These are phyloP conservation scores for Mesoligia furuncula DNA, from an alignment of 2,888 invertebrate species.

Conservation along the genomic window DNA sequence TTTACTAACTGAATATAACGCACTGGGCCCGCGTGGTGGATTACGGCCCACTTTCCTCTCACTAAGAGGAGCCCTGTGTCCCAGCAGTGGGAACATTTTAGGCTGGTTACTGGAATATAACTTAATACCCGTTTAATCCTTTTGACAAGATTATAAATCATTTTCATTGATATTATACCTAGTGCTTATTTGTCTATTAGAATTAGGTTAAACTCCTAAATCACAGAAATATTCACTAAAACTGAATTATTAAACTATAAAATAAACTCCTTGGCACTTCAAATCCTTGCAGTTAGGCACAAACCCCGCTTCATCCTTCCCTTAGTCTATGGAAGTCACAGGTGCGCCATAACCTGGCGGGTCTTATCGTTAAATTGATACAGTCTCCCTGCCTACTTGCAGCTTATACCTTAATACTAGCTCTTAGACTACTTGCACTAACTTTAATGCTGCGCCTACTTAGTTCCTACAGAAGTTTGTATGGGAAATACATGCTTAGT, in stretches of 20 bases:
- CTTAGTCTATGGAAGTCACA: constrained; percentile 71
- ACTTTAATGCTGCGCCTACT: constrained; percentile 14
- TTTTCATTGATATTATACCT: neutral
- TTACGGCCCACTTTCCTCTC: no score
- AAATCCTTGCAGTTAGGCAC: constrained; percentile 26
- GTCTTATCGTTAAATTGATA: constrained; percentile 77
- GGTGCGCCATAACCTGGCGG: constrained; percentile 72
- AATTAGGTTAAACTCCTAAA: no score
- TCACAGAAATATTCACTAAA: neutral
- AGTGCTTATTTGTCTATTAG: neutral
- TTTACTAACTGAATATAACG: neutral
- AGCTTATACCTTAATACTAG: constrained; percentile 57
- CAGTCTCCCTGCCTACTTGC: constrained; percentile 64
- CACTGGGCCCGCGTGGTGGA: no score
- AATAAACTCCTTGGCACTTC: neutral
- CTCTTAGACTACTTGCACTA: constrained; percentile 34
- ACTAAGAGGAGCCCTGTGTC: no score
- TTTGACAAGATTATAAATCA: neutral
- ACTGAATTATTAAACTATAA: neutral
- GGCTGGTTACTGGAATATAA: no score
- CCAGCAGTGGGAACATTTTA: no score
- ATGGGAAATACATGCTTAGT: constrained; percentile 10
- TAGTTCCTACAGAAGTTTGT: constrained; percentile 23
- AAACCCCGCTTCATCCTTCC: constrained; percentile 3
- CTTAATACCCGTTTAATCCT: neutral